Base-by-base conservation (phyloP, 2,888 invertebrate genomes). In the Luperina testacea region DNA sequence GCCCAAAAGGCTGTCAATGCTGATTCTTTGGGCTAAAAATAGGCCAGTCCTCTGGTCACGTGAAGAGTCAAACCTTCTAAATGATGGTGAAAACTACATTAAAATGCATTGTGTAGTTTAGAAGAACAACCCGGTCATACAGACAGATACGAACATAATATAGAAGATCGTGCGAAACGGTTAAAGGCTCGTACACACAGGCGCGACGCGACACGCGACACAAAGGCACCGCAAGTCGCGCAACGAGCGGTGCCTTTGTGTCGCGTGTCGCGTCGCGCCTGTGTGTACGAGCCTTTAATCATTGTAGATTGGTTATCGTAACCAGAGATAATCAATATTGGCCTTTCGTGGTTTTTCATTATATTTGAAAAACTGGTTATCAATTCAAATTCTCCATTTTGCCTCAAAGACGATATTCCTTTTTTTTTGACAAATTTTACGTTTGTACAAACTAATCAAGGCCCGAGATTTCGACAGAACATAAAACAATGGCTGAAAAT, bases 401-500 rank as follows among this genome's bases (percentile, higher is more conserved):
- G 15, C 4, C 69, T 68, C 32, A 38, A 20, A 9, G 70, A 59
- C 27, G 63, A 71, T 20, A 73, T 75, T 78, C 38, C 53, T 65
- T 85, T 72, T 85, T 72, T 73, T 75, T 70, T 17, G 32, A 48
- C 48, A 61, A 76, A 76, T 83, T 84, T 73, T 88, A 87, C 87
- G 89, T 86, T 91, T 87, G 86, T 90, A 81, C 84, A 81, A 81
- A 83, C 83, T 86, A 88, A 89, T 90, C 84, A 89, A 71, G 74
- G 27, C 79, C 76, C 82, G 75, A 84, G 88, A 89, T 90, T 88
- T 88, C 78, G 61, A 75, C 83, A 85, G 82, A 86, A 79, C 86
- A 87, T 89, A 89, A 90, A 89, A 91, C 90, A 91, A 90, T 90
- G 85, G 86, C 73, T 78, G 86, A 86, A 91, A 91, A 91, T 92